phyloP scores from a whole-genome alignment of 2,888 invertebrate species.

The Achlya flavicornis region DNA sequence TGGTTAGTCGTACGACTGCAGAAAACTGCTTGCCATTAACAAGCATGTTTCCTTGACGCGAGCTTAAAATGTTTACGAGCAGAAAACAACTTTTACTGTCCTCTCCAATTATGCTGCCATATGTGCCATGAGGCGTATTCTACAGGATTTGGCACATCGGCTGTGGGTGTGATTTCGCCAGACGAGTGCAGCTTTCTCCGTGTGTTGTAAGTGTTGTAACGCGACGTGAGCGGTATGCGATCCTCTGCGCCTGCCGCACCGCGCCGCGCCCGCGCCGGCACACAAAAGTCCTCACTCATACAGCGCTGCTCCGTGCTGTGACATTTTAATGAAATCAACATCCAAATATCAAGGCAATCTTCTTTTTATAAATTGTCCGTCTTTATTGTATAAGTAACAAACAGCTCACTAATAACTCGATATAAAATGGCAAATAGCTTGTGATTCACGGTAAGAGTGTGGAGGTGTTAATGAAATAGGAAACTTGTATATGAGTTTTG shows the following conservation, averaged over 20 bases:
- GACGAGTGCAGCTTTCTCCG: slow-evolving; percentile 74
- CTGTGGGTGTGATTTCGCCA: slow-evolving; percentile 81
- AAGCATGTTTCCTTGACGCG: slow-evolving; percentile 17
- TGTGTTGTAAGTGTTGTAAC: slow-evolving; percentile 74
- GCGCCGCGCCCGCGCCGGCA: slow-evolving; percentile 13
- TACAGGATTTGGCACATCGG: slow-evolving; percentile 74
- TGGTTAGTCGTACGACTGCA: background rate
- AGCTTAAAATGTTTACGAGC: slow-evolving; percentile 37
- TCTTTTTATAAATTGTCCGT: slow-evolving; percentile 48
- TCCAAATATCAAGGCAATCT: slow-evolving; percentile 75
- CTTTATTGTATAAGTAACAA: slow-evolving; percentile 50
- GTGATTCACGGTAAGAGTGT: slow-evolving; percentile 63
- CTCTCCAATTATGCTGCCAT: slow-evolving; percentile 55
- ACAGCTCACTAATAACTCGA: slow-evolving; percentile 36
- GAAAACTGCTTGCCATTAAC: slow-evolving; percentile 1
- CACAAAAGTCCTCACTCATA: slow-evolving; percentile 16
- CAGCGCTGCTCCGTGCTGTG: slow-evolving; percentile 36
- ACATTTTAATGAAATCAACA: slow-evolving; percentile 62
- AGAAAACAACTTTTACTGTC: slow-evolving; percentile 71
- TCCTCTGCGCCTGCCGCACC: slow-evolving; percentile 1
- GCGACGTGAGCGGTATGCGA: slow-evolving; percentile 31
- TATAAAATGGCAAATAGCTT: slow-evolving; percentile 54
- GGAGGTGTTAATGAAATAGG: slow-evolving; percentile 69
- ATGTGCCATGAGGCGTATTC: slow-evolving; percentile 61
- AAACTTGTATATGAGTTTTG: slow-evolving; percentile 66